Evolutionary conservation across 2,888 invertebrate species (phyloP), one percentile per base, ranked within the genome.

Genomic region (Conomelus anceps): DNA sequence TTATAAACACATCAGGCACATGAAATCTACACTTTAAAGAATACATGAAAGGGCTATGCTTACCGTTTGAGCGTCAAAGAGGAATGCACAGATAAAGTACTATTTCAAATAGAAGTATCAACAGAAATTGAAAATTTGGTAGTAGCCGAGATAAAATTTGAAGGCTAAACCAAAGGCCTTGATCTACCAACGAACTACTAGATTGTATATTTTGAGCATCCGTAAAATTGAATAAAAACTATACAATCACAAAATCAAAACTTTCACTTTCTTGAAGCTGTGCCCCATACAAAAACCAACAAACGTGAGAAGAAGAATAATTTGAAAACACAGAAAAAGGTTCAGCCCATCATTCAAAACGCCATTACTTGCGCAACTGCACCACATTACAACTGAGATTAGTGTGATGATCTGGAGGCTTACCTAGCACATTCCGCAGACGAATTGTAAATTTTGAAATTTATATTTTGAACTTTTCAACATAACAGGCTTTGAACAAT

Each of bases 311-410:
- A 63, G 63, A 63, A 63, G n/a, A 63, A 63, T 63, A n/a, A 63
- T n/a, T 63, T n/a, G 3, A 20, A 63, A 63, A 63, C 63, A 63
- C 7, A 3, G 34, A 23, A 26, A 26, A 86, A n/a, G 86, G 24
- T 29, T 86, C 86, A 26, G 86, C 86, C 86, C 86, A 86, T 86
- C 23, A 23, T 24, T 29, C 29, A 63, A 63, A 86, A 90, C 90
- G 90, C 90, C 90, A 90, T 90, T 90, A 90, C 90, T 90, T 90
- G 90, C 90, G 90, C 90, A 90, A 90, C 90, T 90, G 84, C 22
- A 89, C 88, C 85, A 88, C 88, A 84, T 29, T 85, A 88, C 85
- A 85, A 88, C 22, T 88, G 24, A 84, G 85, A 85, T 29, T 22
- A 88, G 84, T 17, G 22, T n/a, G 85, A 84, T 85, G 85, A 29